phyloP scores from a whole-genome alignment of 1,140 invertebrate species.

The Drosophila simulans region DNA sequence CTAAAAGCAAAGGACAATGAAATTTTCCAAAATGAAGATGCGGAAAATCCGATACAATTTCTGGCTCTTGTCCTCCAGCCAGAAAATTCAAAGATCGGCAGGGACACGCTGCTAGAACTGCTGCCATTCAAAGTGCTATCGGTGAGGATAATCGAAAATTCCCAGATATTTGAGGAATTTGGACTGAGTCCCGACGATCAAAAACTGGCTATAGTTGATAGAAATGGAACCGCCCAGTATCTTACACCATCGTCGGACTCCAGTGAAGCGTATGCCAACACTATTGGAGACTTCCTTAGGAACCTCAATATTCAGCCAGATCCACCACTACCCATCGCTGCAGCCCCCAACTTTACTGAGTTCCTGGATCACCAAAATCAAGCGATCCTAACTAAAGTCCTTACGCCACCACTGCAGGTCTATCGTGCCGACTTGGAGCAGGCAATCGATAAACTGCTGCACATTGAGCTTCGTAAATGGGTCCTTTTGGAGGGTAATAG shows the following conservation, averaged over 20 bases:
- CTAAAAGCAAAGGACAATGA: not conserved
- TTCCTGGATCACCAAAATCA: slow-evolving; percentile 33
- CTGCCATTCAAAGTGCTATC: slow-evolving; percentile 14
- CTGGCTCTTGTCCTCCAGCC: slow-evolving; percentile 51
- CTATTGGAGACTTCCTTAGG: slow-evolving; percentile 20
- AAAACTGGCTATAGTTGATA: slow-evolving; percentile 30
- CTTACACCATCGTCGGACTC: not conserved
- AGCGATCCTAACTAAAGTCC: slow-evolving; percentile 37
- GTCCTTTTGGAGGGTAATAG: slow-evolving; percentile 11
- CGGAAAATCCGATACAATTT: not conserved
- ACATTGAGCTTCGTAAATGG: slow-evolving; percentile 61
- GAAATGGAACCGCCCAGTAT: not conserved
- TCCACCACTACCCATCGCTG: slow-evolving; percentile 3
- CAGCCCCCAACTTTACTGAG: not conserved
- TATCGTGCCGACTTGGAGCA: slow-evolving; percentile 64
- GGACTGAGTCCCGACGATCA: not conserved
- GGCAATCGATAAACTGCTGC: slow-evolving; percentile 61
- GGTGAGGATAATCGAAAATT: slow-evolving; percentile 10
- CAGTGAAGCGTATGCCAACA: slow-evolving; percentile 15
- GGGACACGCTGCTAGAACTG: slow-evolving; percentile 40
- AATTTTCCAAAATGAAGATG: not conserved
- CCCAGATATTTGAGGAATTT: slow-evolving; percentile 21
- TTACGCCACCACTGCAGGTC: slow-evolving; percentile 11
- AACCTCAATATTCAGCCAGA: not conserved
- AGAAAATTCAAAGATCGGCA: slow-evolving; percentile 30